Conservation (phyloP, 1,140 invertebrate species). For the Cydia fagiglandana region DNA sequence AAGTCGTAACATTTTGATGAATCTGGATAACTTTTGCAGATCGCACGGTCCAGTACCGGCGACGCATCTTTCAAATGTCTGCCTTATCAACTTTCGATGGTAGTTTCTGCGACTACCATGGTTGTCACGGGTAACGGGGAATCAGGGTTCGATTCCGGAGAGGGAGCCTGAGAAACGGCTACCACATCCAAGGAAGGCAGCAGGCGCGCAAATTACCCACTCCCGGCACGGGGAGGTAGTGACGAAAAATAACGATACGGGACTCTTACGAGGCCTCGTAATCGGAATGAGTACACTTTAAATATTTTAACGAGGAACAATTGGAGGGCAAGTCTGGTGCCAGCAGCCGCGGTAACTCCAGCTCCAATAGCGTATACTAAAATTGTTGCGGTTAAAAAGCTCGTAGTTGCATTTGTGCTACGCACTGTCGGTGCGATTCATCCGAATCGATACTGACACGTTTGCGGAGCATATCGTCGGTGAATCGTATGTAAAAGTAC, state of each 20-base stretch:
- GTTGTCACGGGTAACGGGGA: constrained; percentile 89
- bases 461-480: constrained; percentile 72
- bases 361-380: constrained; percentile 94
- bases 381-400: constrained; percentile 90
- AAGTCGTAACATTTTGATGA: constrained; percentile 83
- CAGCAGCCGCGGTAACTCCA: constrained; percentile 95
- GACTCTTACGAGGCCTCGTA: constrained; percentile 87
- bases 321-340: constrained; percentile 96
- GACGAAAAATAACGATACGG: constrained; percentile 94
- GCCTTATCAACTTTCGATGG: constrained; percentile 93
- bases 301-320: constrained; percentile 92
- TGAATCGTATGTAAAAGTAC: constrained; percentile 63
- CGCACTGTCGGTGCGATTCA: constrained; percentile 81
- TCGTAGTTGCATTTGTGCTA: constrained; percentile 86
- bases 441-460: constrained; percentile 78
- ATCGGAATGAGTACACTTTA: constrained; percentile 95
- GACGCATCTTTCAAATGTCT: constrained; percentile 92
- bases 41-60: constrained; percentile 87
- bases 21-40: constrained; percentile 90
- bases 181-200: constrained; percentile 96
- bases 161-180: constrained; percentile 95
- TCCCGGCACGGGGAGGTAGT: constrained; percentile 89
- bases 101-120: constrained; percentile 88
- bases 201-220: constrained; percentile 94
- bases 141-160: constrained; percentile 85